Evolutionary conservation across 2,797 vertebrate species (phyloP).

Genomic region (Denticeps clupeoides): DNA sequence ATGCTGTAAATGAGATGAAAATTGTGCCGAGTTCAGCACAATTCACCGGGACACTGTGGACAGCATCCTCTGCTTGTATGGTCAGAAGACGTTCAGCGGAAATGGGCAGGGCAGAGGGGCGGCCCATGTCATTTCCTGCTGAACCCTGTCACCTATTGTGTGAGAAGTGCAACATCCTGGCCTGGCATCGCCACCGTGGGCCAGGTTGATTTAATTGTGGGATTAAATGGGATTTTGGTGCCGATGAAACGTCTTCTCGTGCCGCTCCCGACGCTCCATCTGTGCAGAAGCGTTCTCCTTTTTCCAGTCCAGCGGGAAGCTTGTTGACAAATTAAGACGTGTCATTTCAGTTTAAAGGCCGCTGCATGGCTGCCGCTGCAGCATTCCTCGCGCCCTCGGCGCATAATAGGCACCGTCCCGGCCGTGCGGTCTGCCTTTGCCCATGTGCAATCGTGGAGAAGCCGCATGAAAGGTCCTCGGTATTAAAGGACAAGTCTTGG

Average conservation of each 20-base stretch:
- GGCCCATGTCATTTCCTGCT: slow-evolving; percentile 11
- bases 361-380: slow-evolving; percentile 39
- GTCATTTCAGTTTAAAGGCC: slow-evolving; percentile 45
- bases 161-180: slow-evolving; percentile 3
- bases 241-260: too few species aligned
- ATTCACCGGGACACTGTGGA: too few species aligned
- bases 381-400: slow-evolving; percentile 30
- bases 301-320: slow-evolving; percentile 2
- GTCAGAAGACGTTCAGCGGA: neutral
- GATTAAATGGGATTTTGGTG: too few species aligned
- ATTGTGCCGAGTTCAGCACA: too few species aligned
- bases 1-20: too few species aligned
- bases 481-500: slow-evolving; percentile 77
- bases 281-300: too few species aligned
- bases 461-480: slow-evolving; percentile 65
- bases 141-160: slow-evolving; percentile 11
- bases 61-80: too few species aligned
- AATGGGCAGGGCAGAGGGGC: neutral
- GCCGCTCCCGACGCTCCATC: too few species aligned
- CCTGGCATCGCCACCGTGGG: too few species aligned
- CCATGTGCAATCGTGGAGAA: slow-evolving; percentile 64
- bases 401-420: slow-evolving; percentile 68
- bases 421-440: slow-evolving; percentile 60
- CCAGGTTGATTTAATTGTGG: too few species aligned
- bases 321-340: slow-evolving; percentile 60